phyloP scores from a whole-genome alignment of 2,888 invertebrate species.

The Sinelater perroti region DNA sequence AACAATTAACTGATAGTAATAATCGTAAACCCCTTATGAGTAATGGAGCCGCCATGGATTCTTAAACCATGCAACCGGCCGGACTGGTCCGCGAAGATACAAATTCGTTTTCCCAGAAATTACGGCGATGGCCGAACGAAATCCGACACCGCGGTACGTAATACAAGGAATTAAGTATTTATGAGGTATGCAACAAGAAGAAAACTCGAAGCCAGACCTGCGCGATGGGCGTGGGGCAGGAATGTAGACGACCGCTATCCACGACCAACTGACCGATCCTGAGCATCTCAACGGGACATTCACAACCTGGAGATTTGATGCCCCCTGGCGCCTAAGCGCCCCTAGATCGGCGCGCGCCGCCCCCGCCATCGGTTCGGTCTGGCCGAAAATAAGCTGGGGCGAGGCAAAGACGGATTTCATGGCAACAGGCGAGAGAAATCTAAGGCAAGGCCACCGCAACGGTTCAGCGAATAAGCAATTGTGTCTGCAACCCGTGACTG shows the following conservation, averaged over 20 bases:
- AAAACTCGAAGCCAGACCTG: slow-evolving; percentile 23
- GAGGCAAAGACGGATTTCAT: slow-evolving; percentile 13
- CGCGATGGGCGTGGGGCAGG: slow-evolving; percentile 31
- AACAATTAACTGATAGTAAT: no score
- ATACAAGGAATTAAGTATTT: slow-evolving; percentile 13
- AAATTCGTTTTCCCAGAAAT: no score
- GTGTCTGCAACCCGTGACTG: slow-evolving; percentile 34
- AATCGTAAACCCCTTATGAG: no score
- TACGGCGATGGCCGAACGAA: no score
- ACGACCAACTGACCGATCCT: slow-evolving; percentile 33
- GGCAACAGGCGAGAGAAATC: slow-evolving; percentile 28
- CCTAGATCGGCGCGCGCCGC: neutral
- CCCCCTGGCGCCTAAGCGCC: neutral
- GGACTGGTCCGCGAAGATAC: no score
- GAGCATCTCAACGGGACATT: slow-evolving; percentile 17
- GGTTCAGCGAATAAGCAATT: slow-evolving; percentile 36
- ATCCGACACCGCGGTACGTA: neutral
- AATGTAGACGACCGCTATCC: slow-evolving; percentile 35
- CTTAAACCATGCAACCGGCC: no score
- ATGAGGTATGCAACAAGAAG: slow-evolving; percentile 21
- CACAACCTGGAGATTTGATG: slow-evolving; percentile 19
- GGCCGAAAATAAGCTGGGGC: slow-evolving; percentile 1
- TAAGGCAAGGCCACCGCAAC: slow-evolving; percentile 34
- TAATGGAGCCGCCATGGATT: no score
- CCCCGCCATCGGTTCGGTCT: neutral